These are phyloP conservation scores for Copsychus sechellarum DNA, from an alignment of 2,113 vertebrate genomes.

Conservation along the genomic window DNA sequence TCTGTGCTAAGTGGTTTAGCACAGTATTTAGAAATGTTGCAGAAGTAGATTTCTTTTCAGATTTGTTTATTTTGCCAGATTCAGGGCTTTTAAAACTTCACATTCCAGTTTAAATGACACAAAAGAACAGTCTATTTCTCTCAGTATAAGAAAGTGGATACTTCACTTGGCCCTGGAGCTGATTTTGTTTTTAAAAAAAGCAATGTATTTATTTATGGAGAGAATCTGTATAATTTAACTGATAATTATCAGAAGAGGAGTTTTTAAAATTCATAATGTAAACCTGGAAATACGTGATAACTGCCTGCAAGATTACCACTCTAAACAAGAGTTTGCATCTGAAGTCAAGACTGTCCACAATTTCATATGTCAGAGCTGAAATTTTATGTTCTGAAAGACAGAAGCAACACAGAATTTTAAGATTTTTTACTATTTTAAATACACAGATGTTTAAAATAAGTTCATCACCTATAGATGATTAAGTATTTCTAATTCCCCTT, in stretches of 20 bases:
- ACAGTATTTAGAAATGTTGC: slow-evolving; percentile 3
- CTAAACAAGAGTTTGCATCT: not conserved
- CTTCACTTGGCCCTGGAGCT: not conserved
- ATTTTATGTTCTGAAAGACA: not conserved
- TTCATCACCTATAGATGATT: not conserved
- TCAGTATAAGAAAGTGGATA: not conserved
- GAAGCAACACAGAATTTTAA: not conserved
- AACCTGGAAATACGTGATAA: not conserved
- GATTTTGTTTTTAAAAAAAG: not conserved
- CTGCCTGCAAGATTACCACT: not conserved
- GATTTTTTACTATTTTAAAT: not conserved
- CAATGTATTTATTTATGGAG: not conserved
- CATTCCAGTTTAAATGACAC: not conserved
- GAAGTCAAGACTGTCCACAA: not conserved
- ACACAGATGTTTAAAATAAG: not conserved
- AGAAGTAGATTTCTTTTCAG: not conserved
- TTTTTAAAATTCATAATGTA: not conserved
- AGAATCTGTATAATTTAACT: not conserved
- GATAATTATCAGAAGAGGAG: not conserved
- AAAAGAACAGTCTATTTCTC: not conserved
- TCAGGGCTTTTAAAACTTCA: not conserved
- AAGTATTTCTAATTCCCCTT: not conserved
- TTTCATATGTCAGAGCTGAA: not conserved
- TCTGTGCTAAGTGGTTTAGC: slow-evolving; percentile 12
- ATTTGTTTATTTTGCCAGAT: not conserved